These are phyloP conservation scores for Paedocypris micromegethes DNA, from an alignment of 2,797 vertebrate species.

Conservation along the genomic window DNA sequence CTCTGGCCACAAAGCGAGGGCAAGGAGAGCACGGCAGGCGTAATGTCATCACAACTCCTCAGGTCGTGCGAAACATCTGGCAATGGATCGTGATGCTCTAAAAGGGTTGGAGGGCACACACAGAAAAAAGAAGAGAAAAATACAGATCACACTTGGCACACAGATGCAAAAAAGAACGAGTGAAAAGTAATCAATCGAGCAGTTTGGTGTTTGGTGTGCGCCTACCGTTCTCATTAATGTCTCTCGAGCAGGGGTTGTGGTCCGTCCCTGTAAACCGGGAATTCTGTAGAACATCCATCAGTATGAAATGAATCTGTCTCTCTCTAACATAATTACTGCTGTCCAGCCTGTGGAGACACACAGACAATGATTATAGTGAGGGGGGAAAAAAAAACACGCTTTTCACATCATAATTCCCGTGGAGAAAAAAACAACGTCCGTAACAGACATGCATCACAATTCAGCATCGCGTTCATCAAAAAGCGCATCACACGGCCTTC, in stretches of 20 bases:
- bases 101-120: constrained; percentile 7
- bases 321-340: constrained; percentile 72
- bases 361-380: constrained; percentile 31
- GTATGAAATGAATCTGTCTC: constrained; percentile 74
- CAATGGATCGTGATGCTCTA: constrained; percentile 67
- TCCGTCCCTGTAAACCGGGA: constrained; percentile 62
- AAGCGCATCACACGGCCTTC: no score
- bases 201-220: neutral
- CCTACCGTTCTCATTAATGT: constrained; percentile 75
- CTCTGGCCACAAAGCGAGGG: constrained; percentile 58
- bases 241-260: constrained; percentile 72
- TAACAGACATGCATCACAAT: no score
- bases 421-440: neutral
- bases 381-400: neutral
- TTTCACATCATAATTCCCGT: neutral
- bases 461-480: no score
- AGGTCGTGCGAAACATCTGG: constrained; percentile 41
- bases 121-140: neutral
- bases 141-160: neutral
- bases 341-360: constrained; percentile 65
- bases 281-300: constrained; percentile 85
- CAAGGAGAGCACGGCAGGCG: constrained; percentile 61
- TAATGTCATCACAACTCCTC: constrained; percentile 40
- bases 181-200: neutral
- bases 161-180: neutral